Percentiles rank a stretch among this genome's conserved stretches.
Evolutionary conservation across 64 coral and sea anemone species (phyloP).

Genomic region (Montipora efflorescens): DNA sequence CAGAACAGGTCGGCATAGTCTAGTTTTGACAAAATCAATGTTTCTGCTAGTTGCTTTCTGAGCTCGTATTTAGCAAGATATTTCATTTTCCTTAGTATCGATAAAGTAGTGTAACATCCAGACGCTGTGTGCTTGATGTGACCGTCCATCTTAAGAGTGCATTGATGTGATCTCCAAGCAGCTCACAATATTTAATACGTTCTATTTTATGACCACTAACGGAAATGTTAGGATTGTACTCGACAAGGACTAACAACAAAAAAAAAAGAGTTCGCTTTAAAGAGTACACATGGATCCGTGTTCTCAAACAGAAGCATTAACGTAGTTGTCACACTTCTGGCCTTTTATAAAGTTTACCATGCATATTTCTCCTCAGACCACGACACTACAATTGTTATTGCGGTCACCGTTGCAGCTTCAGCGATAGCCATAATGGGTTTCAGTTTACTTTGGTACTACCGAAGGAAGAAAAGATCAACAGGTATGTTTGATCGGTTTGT

Average conservation of each 20-base stretch:
- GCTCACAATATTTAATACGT: constrained; percentile 6
- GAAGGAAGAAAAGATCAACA: no score
- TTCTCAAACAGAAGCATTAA: no score
- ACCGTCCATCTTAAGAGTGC: constrained; percentile 43
- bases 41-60: constrained; percentile 56
- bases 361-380: no score
- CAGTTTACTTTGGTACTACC: no score
- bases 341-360: no score
- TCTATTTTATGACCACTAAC: background rate
- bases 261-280: no score
- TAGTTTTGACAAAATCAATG: constrained; percentile 53
- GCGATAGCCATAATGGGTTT: no score
- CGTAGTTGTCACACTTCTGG: no score
- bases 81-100: constrained; percentile 34
- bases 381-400: no score
- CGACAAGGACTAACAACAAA: background rate
- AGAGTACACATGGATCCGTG: no score
- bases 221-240: background rate
- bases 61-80: constrained; percentile 25
- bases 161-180: constrained; percentile 39
- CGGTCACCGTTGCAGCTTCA: no score
- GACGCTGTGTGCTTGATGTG: constrained; percentile 55
- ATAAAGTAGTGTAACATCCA: constrained; percentile 20
- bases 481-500: no score
- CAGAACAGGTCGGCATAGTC: background rate